Base-by-base conservation (phyloP, 2,888 invertebrate genomes). In the Clusia tigrina region DNA sequence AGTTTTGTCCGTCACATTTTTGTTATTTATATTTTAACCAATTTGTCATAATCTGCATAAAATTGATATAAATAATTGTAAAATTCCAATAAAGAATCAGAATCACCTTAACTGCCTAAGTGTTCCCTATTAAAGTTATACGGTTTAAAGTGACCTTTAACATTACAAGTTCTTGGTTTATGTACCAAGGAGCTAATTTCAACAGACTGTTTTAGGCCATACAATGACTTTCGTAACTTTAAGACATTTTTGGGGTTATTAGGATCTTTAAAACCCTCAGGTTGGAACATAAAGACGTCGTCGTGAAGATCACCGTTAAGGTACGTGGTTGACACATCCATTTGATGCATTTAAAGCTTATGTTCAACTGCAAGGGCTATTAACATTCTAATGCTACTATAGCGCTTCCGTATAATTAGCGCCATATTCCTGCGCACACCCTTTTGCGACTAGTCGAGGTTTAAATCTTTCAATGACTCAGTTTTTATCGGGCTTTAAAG, bases 151-250 rank as follows among this genome's bases (percentile, higher is more conserved):
- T n/a, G n/a, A n/a, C n/a, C n/a, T n/a, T n/a, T n/a, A n/a, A n/a
- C n/a, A n/a, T n/a, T n/a, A n/a, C n/a, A n/a, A n/a, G n/a, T n/a
- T n/a, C n/a, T n/a, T n/a, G n/a, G n/a, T n/a, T n/a, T n/a, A n/a
- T n/a, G n/a, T n/a, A n/a, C n/a, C n/a, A n/a, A n/a, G n/a, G n/a
- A n/a, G n/a, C n/a, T n/a, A n/a, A n/a, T n/a, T n/a, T n/a, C n/a
- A n/a, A n/a, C 68, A 15, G 65, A 62, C 38, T 74, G 74, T 42
- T 70, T 71, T 15, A 76, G 58, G 1, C 71, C 71, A 52, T 73
- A 72, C 1, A 74, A 55, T 0, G 69, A 63, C 53, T 71, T 73
- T 5, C 67, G 60, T 1, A 73, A 59, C 48, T 55, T 66, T n/a
- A 67, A 22, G 0, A 68, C 69, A 3, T 61, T 52, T 17, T 46